These are phyloP conservation scores for Pachypanchax playfairii DNA, from an alignment of 2,113 vertebrate species.

Conservation along the genomic window DNA sequence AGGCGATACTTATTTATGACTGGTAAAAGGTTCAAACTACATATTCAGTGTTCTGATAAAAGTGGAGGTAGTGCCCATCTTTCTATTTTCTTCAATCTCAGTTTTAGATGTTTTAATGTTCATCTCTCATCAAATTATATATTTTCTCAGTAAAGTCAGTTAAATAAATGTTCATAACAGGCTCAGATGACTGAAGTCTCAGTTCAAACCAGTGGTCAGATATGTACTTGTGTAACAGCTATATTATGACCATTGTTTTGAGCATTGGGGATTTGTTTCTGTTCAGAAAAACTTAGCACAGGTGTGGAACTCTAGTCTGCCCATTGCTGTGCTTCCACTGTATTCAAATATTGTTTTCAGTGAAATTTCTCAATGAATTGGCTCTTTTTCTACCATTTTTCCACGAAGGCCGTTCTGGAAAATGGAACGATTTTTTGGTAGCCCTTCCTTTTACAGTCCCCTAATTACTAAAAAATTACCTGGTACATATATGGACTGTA, in stretches of 20 bases:
- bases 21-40: neutral
- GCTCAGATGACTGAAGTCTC: too few species aligned
- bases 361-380: neutral
- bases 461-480: too few species aligned
- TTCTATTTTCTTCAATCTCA: neutral
- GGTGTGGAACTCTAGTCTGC: conserved; percentile 6
- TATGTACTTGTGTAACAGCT: too few species aligned
- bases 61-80: neutral
- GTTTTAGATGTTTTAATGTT: conserved; percentile 1
- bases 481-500: too few species aligned
- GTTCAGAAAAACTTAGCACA: conserved; percentile 7
- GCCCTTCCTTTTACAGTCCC: too few species aligned
- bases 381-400: neutral
- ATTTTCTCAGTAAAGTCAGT: neutral
- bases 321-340: neutral
- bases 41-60: neutral
- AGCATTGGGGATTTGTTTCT: neutral
- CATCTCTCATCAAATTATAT: neutral
- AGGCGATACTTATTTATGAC: neutral
- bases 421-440: too few species aligned
- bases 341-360: neutral
- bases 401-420: too few species aligned
- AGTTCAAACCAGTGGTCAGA: neutral
- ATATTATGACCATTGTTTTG: too few species aligned
- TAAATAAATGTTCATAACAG: neutral